Evolutionary conservation across 2,113 vertebrate genomes (phyloP), one percentile per base, ranked within the genome.

Genomic region (Oenanthe melanoleuca): DNA sequence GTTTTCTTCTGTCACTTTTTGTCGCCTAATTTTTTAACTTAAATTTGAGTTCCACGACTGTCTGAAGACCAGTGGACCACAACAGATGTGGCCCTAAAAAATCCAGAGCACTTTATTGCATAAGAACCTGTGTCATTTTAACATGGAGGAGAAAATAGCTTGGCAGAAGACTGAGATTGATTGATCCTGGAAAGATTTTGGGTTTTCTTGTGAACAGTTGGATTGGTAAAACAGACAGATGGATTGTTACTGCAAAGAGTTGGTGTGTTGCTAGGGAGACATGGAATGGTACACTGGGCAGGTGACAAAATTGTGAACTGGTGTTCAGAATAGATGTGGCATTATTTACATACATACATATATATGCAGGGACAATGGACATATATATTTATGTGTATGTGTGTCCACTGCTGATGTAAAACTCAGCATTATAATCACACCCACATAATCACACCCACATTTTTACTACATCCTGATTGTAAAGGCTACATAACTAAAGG

Each of bases 181-280:
- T 94, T 87, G 95, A 94, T 95, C 57, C 83, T 95, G 91, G 92
- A 94, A 97, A 92, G 89, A 92, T 92, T 93, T 94, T 92, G 73
- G 70, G 37, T 88, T 97, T 95, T 95, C 96, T 88, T 95, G 77
- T 67, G 85, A 97, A 92, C 94, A 97, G 92, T 96, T 89, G 85
- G 80, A 88, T 75, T 82, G 49, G 61, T 93, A 95, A 88, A 90
- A 82, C 70, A 86, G 65, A 89, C 91, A 96, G 91, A 96, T 93
- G 93, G 92, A 67, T 59, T 70, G 57, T 49, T 90, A 31, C 72
- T 64, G 92, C 45, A 64, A 80, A 80, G 81, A 96, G 81, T 86
- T 65, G 89, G 72, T 88, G 86, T 75, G 90, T 95, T 97, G 94
- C 94, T 92, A 97, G 69, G 87, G 75, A 95, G 75, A 92, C 50